These are phyloP conservation scores for Notodonta ziczac DNA, from an alignment of 2,888 invertebrate species.

Conservation along the genomic window DNA sequence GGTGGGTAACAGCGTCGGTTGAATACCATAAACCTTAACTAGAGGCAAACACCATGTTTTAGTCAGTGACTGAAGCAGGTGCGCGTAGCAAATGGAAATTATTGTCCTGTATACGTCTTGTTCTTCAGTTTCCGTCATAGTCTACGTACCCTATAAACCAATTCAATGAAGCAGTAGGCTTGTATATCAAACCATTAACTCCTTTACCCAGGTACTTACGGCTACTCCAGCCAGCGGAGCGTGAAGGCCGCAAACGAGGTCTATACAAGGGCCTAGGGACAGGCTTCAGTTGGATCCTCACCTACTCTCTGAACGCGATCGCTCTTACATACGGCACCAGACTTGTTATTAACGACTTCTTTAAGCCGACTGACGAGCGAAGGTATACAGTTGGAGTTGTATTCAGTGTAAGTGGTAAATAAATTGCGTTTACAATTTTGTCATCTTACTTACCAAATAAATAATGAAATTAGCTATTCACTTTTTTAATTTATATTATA, in stretches of 20 bases:
- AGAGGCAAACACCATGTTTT: too few relatives aligned
- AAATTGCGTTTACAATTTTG: too few relatives aligned
- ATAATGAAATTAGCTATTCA: too few relatives aligned
- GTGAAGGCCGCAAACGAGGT: slow-evolving; percentile 86
- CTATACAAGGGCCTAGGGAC: slow-evolving; percentile 88
- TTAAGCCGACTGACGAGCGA: slow-evolving; percentile 80
- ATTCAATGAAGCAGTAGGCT: too few relatives aligned
- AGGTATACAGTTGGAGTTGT: slow-evolving; percentile 87
- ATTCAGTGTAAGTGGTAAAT: slow-evolving; percentile 81
- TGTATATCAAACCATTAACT: not conserved
- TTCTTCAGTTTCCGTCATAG: too few relatives aligned
- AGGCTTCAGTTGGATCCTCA: slow-evolving; percentile 89
- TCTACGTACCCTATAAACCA: too few relatives aligned
- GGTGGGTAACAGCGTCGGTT: slow-evolving; percentile 52
- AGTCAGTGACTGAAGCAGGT: too few relatives aligned
- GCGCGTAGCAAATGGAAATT: too few relatives aligned
- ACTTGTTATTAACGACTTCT: slow-evolving; percentile 86
- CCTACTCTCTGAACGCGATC: slow-evolving; percentile 88
- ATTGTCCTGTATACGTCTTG: too few relatives aligned
- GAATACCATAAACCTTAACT: too few relatives aligned
- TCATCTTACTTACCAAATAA: too few relatives aligned
- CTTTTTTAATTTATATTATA: too few relatives aligned
- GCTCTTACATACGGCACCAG: slow-evolving; percentile 90
- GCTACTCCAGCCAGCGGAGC: slow-evolving; percentile 85
- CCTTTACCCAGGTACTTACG: slow-evolving; percentile 67